Evolutionary conservation across 2,888 invertebrate species (phyloP), one percentile per base, ranked within the genome.

Genomic region (Anagyrus pseudococci): DNA sequence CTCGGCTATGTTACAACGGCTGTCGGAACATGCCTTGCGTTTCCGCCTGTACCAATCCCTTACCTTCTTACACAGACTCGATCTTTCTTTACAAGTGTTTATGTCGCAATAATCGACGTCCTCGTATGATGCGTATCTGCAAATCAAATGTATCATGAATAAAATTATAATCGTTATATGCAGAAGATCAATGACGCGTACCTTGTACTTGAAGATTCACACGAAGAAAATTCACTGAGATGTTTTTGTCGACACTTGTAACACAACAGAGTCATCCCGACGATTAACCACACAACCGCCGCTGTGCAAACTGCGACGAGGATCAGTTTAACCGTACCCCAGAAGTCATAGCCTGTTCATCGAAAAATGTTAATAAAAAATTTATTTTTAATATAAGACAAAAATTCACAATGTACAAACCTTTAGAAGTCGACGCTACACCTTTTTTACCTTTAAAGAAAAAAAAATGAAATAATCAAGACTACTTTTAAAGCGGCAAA

Each of bases 271-370:
- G 64, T 71, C 22, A 75, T 60, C 4, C 76, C 77, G 2, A 77
- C 71, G 54, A 77, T 60, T 26, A 78, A 48, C 77, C 77, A 78
- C 4, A 76, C 67, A 23, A 76, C 47, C 52, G 75, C 48, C 33
- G 74, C 74, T 56, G 73, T 72, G 17, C 72, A 70, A 22, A 75
- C 54, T 3, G 74, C 75, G 43, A 78, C 74, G 22, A 74, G 69
- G 47, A 77, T 67, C 22, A 77, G 66, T 60, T 76, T 73, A 2
- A 69, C 68, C 10, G 72, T 72, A 40, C 72, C 71, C 1, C 41
- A 47, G 40, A 40, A 53, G 8, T 53, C 29, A n/a, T n/a, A n/a
- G n/a, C n/a, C n/a, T n/a, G n/a, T n/a, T n/a, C n/a, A n/a, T n/a
- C n/a, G n/a, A n/a, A n/a, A n/a, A n/a, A n/a, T n/a, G n/a, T n/a